Conservation (phyloP, 2,113 vertebrate genomes). For the Varanus salvator region DNA sequence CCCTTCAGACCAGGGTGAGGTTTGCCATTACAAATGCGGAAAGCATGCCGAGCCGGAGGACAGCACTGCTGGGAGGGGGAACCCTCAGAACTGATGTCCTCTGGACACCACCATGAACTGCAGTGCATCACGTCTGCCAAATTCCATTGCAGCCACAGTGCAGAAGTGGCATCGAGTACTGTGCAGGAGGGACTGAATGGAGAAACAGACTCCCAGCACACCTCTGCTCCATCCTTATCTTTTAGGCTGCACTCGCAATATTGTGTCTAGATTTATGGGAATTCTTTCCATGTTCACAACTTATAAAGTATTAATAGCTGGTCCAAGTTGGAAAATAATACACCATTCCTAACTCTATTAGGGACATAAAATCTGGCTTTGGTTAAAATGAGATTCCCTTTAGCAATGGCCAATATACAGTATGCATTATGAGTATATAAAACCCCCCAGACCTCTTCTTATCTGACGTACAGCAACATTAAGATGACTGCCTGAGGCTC, state of each 20-base stretch:
- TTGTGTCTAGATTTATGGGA: slow-evolving; percentile 67
- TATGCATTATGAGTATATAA: slow-evolving; percentile 56
- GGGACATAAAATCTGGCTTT: slow-evolving; percentile 75
- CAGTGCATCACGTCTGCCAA: slow-evolving; percentile 32
- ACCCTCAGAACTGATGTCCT: rapidly evolving
- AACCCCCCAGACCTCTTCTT: slow-evolving; percentile 64
- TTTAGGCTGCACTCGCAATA: slow-evolving; percentile 43
- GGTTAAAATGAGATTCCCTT: slow-evolving; percentile 74
- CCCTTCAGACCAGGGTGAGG: background rate
- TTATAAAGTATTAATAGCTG: slow-evolving; percentile 68
- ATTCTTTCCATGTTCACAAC: slow-evolving; percentile 73
- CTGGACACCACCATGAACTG: rapidly evolving
- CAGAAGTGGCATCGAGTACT: slow-evolving; percentile 7
- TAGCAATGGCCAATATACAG: slow-evolving; percentile 66
- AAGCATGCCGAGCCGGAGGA: slow-evolving; percentile 4
- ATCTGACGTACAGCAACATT: slow-evolving; percentile 59
- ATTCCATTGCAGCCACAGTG: background rate
- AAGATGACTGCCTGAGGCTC: slow-evolving; percentile 66
- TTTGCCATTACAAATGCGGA: slow-evolving; percentile 1
- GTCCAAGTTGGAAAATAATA: slow-evolving; percentile 75
- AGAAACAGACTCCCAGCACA: slow-evolving; percentile 19
- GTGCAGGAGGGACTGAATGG: background rate
- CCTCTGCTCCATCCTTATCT: slow-evolving; percentile 68
- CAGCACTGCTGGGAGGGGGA: background rate
- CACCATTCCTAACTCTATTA: slow-evolving; percentile 75